A percentile compares a stretch with the other conserved stretches of the same genome.
These are phyloP conservation scores for Villa cingulata DNA, from an alignment of 2,888 invertebrate genomes.

Conservation along the genomic window DNA sequence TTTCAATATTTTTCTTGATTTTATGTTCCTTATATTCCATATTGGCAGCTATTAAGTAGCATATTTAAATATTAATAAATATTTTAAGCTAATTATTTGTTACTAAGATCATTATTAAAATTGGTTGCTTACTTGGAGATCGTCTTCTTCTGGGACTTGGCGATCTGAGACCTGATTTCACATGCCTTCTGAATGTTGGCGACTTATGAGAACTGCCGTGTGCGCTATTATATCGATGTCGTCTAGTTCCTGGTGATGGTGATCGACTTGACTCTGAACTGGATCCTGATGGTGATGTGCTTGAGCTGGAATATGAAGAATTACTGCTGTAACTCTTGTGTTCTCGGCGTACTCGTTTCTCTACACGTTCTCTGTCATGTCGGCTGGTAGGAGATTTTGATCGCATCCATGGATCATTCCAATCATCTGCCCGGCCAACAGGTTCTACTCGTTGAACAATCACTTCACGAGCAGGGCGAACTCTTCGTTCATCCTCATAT, in stretches of 20 bases:
- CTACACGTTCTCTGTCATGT: slow-evolving; percentile 33
- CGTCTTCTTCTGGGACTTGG: slow-evolving; percentile 28
- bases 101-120: no score
- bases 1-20: slow-evolving; percentile 9
- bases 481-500: slow-evolving; percentile 43
- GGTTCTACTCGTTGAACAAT: slow-evolving; percentile 56
- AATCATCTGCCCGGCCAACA: slow-evolving; percentile 61
- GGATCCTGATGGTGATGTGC: slow-evolving; percentile 60
- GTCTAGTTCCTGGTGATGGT: slow-evolving; percentile 25
- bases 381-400: slow-evolving; percentile 50
- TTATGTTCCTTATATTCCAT: slow-evolving; percentile 13
- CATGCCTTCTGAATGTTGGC: slow-evolving; percentile 22
- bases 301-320: slow-evolving; percentile 35
- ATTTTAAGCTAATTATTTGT: no score
- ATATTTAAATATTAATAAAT: neutral
- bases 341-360: slow-evolving; percentile 24
- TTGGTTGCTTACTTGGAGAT: slow-evolving; percentile 28
- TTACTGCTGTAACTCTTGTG: slow-evolving; percentile 34
- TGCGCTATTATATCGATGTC: slow-evolving; percentile 25
- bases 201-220: slow-evolving; percentile 20
- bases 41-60: slow-evolving; percentile 6
- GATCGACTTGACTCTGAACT: slow-evolving; percentile 42
- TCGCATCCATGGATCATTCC: slow-evolving; percentile 93
- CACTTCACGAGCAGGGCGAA: slow-evolving; percentile 56
- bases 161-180: slow-evolving; percentile 22